phyloP scores from a whole-genome alignment of 2,113 vertebrate genomes.

The Epinephelus lanceolatus region DNA sequence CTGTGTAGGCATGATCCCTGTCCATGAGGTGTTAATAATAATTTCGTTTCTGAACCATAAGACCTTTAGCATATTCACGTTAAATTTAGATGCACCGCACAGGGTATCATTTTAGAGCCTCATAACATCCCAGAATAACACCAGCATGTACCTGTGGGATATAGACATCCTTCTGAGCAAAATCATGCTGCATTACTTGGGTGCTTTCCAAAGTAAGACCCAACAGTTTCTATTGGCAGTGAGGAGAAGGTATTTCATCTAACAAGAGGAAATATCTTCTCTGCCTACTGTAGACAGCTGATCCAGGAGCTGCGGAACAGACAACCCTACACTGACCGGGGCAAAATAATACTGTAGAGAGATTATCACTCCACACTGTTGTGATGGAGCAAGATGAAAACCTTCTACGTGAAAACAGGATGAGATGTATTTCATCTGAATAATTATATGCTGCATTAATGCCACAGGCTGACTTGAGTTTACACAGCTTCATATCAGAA shows the following conservation, averaged over 20 bases:
- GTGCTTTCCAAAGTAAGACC: slow-evolving; percentile 16
- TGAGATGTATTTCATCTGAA: background rate
- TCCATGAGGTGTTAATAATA: slow-evolving; percentile 2
- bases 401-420: background rate
- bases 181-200: background rate
- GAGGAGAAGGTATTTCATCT: background rate
- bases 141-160: background rate
- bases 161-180: background rate
- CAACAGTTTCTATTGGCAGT: background rate
- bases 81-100: slow-evolving; percentile 28
- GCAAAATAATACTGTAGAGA: slow-evolving; percentile 7
- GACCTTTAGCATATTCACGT: slow-evolving; percentile 21
- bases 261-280: background rate
- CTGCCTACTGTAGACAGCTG: background rate
- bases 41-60: slow-evolving; percentile 11
- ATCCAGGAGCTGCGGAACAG: background rate
- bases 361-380: background rate
- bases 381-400: background rate
- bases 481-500: background rate
- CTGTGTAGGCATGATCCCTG: background rate
- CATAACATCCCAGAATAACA: slow-evolving; percentile 35
- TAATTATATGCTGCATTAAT: background rate
- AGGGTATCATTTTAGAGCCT: slow-evolving; percentile 8
- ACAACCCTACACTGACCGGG: background rate
- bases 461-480: background rate